Conservation (phyloP, 2,113 vertebrate genomes). For the Scatophagus argus region DNA sequence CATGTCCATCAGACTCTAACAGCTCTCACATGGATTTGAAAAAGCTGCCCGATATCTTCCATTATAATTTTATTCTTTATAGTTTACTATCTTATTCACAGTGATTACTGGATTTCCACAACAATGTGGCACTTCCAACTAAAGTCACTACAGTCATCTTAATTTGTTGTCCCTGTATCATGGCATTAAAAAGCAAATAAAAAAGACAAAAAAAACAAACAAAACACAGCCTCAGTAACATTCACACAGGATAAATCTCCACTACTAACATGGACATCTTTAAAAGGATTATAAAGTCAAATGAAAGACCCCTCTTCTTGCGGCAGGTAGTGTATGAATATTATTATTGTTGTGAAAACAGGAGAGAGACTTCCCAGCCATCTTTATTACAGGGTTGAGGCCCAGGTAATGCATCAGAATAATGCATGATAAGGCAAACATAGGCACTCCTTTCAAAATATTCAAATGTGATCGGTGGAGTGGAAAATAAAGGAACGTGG, state of each 20-base stretch:
- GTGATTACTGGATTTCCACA: not conserved
- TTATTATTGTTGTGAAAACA: constrained; percentile 77
- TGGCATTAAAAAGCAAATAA: constrained; percentile 12
- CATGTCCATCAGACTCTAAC: not conserved
- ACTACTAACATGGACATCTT: constrained; percentile 66
- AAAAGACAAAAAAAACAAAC: too few species aligned
- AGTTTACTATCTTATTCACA: not conserved
- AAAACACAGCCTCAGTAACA: constrained; percentile 20
- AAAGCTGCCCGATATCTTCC: not conserved
- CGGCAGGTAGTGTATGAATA: constrained; percentile 75
- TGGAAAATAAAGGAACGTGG: constrained; percentile 85
- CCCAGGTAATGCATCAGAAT: constrained; percentile 82
- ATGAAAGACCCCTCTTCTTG: constrained; percentile 57
- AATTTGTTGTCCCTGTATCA: constrained; percentile 24
- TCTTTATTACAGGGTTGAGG: constrained; percentile 82
- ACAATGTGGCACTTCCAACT: not conserved
- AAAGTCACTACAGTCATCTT: constrained; percentile 21
- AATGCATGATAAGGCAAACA: constrained; percentile 88
- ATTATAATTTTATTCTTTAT: not conserved
- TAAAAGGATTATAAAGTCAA: constrained; percentile 77
- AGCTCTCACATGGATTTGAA: not conserved
- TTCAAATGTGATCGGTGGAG: constrained; percentile 83
- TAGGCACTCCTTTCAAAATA: constrained; percentile 83
- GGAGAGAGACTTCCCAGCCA: constrained; percentile 69
- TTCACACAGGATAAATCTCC: constrained; percentile 53